Conservation (phyloP, 1,140 invertebrate genomes). For the Gryon sp. region DNA sequence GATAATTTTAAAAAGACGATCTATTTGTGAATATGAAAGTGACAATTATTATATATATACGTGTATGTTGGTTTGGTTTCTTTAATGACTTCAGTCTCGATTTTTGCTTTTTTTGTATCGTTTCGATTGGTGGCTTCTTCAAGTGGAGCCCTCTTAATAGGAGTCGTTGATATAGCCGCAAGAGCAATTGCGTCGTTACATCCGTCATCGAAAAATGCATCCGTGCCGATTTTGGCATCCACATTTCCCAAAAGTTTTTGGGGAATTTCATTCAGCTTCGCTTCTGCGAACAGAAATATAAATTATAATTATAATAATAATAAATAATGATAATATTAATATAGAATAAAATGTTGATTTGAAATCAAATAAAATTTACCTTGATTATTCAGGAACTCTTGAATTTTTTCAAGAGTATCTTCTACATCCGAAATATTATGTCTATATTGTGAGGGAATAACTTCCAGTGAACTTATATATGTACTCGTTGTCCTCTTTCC, state of each 20-base stretch:
- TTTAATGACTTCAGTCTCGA: slow-evolving; percentile 2
- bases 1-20: neutral
- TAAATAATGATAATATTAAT: neutral
- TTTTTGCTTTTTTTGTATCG: neutral
- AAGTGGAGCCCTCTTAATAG: neutral
- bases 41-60: slow-evolving; percentile 2
- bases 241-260: neutral
- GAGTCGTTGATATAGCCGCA: neutral
- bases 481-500: neutral
- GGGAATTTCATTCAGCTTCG: too few relatives aligned
- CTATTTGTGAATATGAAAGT: slow-evolving; percentile 2
- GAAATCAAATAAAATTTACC: slow-evolving; percentile 2
- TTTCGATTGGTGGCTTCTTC: neutral
- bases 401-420: slow-evolving; percentile 1
- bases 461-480: slow-evolving; percentile 2
- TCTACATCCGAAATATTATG: neutral
- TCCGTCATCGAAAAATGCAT: neutral
- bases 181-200: neutral
- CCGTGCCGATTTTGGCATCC: neutral
- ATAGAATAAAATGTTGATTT: neutral
- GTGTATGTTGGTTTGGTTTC: neutral
- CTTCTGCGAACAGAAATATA: neutral
- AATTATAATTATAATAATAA: neutral
- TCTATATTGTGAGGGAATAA: neutral
- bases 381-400: neutral